phyloP scores from a whole-genome alignment of 2,888 invertebrate species.

The Cataglyphis cursor region DNA sequence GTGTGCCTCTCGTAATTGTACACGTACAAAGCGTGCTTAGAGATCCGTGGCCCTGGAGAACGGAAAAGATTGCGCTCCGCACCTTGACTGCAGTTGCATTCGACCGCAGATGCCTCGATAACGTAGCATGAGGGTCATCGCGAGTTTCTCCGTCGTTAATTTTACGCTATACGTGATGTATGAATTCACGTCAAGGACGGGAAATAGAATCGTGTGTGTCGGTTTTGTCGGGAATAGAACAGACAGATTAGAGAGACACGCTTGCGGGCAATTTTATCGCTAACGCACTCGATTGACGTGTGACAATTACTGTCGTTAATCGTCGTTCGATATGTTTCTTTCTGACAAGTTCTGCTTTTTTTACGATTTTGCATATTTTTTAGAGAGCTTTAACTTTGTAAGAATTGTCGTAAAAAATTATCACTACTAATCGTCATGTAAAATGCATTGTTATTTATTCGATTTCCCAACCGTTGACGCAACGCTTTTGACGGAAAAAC shows the following conservation, averaged over 20 bases:
- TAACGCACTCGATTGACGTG: no score
- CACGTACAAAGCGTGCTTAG: constrained; percentile 9
- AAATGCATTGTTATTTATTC: neutral
- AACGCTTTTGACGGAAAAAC: neutral
- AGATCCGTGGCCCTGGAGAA: constrained; percentile 33
- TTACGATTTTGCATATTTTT: neutral
- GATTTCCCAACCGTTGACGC: neutral
- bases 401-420: neutral
- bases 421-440: neutral
- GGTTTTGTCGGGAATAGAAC: neutral
- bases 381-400: neutral
- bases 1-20: neutral
- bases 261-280: neutral
- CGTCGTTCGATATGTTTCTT: neutral
- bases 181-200: constrained; percentile 15
- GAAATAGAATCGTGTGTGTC: neutral
- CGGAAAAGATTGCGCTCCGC: constrained; percentile 41
- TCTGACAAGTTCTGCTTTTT: neutral
- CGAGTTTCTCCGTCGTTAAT: neutral
- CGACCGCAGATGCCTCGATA: constrained; percentile 8
- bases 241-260: neutral
- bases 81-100: constrained; percentile 52
- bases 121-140: neutral
- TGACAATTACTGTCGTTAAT: neutral
- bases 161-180: neutral